Evolutionary conservation across 2,888 invertebrate species (phyloP).

Genomic region (Slavum lentiscoides): DNA sequence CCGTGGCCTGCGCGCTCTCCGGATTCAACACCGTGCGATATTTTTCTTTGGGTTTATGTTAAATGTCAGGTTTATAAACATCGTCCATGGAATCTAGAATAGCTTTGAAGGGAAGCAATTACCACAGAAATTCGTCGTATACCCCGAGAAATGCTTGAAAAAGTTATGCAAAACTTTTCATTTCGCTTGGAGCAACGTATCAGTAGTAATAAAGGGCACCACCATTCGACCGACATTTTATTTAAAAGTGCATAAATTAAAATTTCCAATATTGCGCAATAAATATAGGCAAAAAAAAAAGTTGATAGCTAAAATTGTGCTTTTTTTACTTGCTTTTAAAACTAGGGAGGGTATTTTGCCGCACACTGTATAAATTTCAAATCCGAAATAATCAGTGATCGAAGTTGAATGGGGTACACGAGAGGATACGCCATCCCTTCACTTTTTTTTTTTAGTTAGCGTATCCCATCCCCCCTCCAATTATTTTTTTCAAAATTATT

Average conservation of each 20-base stretch:
- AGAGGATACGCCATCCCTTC: too few relatives aligned
- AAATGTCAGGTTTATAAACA: neutral
- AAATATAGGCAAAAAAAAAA: slow-evolving; percentile 1
- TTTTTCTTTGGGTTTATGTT: neutral
- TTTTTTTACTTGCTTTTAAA: slow-evolving; percentile 57
- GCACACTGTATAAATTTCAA: too few relatives aligned
- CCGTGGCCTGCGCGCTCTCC: neutral
- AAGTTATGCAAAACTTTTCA: neutral
- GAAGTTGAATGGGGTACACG: too few relatives aligned
- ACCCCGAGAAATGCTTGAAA: neutral
- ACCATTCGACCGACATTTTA: neutral
- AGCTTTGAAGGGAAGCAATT: neutral
- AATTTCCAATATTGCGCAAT: too few relatives aligned
- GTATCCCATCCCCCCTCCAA: too few relatives aligned
- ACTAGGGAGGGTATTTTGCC: slow-evolving; percentile 53
- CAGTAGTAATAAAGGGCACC: neutral
- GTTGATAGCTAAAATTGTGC: neutral
- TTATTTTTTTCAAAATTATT: too few relatives aligned
- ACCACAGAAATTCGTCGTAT: neutral
- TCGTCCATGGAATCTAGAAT: neutral
- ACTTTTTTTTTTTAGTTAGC: too few relatives aligned
- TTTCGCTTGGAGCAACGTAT: neutral
- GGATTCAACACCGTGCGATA: neutral
- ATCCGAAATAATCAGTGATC: too few relatives aligned
- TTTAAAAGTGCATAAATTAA: slow-evolving; percentile 9